Conservation (phyloP, 2,113 vertebrate species). For the Pterocles gutturalis region DNA sequence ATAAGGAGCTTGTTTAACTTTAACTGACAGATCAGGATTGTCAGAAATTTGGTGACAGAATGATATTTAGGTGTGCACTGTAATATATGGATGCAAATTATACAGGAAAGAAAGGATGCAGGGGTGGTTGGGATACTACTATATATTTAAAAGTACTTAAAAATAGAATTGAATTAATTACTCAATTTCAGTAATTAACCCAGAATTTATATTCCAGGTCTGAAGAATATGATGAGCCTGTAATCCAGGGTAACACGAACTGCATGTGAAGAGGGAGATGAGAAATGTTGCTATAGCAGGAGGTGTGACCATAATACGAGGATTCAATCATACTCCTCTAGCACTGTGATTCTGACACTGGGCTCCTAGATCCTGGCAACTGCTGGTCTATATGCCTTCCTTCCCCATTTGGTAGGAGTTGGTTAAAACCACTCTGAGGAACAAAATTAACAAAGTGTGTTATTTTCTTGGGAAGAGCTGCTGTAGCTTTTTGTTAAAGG, state of each 20-base stretch:
- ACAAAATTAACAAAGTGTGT: not conserved
- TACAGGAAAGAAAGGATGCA: not conserved
- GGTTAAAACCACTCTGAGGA: not conserved
- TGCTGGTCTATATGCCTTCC: not conserved
- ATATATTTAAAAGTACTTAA: not conserved
- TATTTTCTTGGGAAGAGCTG: not conserved
- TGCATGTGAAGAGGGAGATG: not conserved
- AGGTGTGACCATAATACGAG: accelerated
- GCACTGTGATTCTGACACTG: not conserved
- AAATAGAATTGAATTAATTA: not conserved
- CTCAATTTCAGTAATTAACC: not conserved
- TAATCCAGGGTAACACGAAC: not conserved
- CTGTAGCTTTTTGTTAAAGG: not conserved
- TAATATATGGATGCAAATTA: not conserved
- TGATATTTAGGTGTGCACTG: not conserved
- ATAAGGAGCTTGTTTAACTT: not conserved
- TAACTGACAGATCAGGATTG: not conserved
- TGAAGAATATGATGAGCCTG: not conserved
- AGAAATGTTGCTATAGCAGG: not conserved
- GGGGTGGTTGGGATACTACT: not conserved
- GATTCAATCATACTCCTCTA: not conserved
- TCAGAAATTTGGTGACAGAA: not conserved
- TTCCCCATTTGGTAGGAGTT: not conserved
- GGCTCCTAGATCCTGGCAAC: not conserved
- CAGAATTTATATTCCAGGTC: not conserved